Base-by-base conservation (phyloP, 1,140 invertebrate species). In the Panagrolaimus sp. region DNA sequence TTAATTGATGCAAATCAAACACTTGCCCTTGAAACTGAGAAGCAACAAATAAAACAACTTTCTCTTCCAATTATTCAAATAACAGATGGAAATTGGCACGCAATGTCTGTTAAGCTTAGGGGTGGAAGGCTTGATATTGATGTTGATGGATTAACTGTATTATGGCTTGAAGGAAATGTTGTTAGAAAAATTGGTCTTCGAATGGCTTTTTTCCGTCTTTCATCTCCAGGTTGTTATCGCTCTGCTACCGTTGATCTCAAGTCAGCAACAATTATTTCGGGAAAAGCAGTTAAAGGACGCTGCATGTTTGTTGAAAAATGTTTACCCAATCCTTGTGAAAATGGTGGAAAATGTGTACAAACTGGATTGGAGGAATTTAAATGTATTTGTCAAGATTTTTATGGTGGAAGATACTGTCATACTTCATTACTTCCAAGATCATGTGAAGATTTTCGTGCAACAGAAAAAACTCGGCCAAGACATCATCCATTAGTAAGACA, bases 281-380 rank as follows among this genome's bases (percentile, higher is more conserved):
- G 77, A 62, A 66, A 72, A 11, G 68, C 78, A 0, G 27, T 68
- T 9, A 72, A 68, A 61, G 74, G 72, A 46, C 70, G 70, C 9
- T 80, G 80, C 53, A 46, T 42, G 11, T 72, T 70, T 25, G 38
- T 65, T 42, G 74, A 81, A 13, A 67, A 63, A 61, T 98, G 96
- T 81, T 94, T 92, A 84, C 95, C 95, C 0, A 98, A 96, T 87
- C 95, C 96, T 4, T 99, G 96, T 85, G 91, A 96, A 82, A 94
- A 98, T 83, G 88, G 88, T 25, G 95, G 93, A 1, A 82, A 88
- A 23, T 98, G 96, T 84, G 88, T 88, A 69, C 96, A 99, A 86
- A 91, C 89, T 72, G 67, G 72, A 14, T 91, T 92, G 62, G 86
- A 88, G 68, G 91, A 92, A 82, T 98, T 98, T 84, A 87, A 88